Evolutionary conservation across 2,797 vertebrate species (phyloP).

Genomic region (Propithecus perrieri): DNA sequence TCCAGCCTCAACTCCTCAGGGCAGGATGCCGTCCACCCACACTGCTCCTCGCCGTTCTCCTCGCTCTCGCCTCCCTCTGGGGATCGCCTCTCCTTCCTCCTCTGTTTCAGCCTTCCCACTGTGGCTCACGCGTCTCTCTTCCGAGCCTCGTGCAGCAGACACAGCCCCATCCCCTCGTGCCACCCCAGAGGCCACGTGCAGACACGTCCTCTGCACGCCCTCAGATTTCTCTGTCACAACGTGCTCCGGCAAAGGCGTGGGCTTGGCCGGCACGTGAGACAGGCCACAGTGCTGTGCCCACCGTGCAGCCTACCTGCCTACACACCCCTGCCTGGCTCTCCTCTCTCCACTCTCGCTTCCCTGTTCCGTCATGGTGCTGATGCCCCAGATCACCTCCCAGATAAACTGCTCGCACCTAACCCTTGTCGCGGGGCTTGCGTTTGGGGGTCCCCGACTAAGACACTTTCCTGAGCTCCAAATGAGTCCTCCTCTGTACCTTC

Average conservation of each 20-base stretch:
- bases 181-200: background rate
- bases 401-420: background rate
- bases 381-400: background rate
- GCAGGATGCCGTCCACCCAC: accelerated
- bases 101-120: no score
- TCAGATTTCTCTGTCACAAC: background rate
- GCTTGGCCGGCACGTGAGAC: background rate
- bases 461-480: background rate
- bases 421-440: background rate
- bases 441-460: background rate
- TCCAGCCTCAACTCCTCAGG: background rate
- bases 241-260: background rate
- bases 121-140: background rate
- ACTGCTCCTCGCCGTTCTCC: accelerated
- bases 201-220: background rate
- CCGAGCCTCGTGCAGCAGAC: background rate
- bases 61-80: background rate
- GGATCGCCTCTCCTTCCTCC: background rate
- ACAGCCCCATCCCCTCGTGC: background rate
- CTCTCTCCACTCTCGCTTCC: background rate
- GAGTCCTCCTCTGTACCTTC: background rate
- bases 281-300: background rate
- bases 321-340: background rate
- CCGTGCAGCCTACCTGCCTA: no score
- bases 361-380: background rate